phyloP scores from a whole-genome alignment of 2,797 vertebrate genomes.

The Gadopsis marmoratus region DNA sequence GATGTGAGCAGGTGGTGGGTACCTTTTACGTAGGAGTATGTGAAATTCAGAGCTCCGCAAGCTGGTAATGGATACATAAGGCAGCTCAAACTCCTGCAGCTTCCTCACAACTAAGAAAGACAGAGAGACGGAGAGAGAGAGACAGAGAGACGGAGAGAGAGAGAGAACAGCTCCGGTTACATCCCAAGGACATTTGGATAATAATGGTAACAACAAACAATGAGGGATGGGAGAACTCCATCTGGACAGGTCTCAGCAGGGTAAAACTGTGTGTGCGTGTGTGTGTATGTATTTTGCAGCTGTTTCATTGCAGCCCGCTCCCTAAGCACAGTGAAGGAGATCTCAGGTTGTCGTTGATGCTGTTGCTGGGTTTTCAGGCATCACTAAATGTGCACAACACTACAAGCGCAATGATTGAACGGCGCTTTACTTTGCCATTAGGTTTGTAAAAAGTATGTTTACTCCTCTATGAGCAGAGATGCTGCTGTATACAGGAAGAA shows the following conservation, averaged over 20 bases:
- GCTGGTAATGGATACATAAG: slow-evolving; percentile 96
- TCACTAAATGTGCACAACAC: slow-evolving; percentile 30
- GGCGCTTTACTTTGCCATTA: slow-evolving; percentile 7
- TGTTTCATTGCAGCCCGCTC: slow-evolving; percentile 27
- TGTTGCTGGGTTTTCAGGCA: slow-evolving; percentile 26
- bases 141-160: slow-evolving; percentile 28
- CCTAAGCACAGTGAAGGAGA: slow-evolving; percentile 25
- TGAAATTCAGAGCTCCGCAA: slow-evolving; percentile 92
- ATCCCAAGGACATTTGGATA: slow-evolving; percentile 61
- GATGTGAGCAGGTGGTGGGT: slow-evolving; percentile 48
- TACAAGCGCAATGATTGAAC: slow-evolving; percentile 18
- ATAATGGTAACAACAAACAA: slow-evolving; percentile 51
- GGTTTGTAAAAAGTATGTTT: slow-evolving; percentile 18
- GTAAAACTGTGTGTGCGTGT: slow-evolving; percentile 10
- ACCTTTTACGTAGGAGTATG: slow-evolving; percentile 98
- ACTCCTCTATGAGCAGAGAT: slow-evolving; percentile 2
- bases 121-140: slow-evolving; percentile 40
- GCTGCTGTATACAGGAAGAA: neutral
- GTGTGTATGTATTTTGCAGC: slow-evolving; percentile 47
- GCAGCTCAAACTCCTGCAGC: slow-evolving; percentile 98
- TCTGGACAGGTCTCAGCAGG: slow-evolving; percentile 54
- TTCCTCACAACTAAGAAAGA: slow-evolving; percentile 91
- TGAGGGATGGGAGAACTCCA: slow-evolving; percentile 45
- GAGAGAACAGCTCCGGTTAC: slow-evolving; percentile 38
- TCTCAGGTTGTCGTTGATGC: slow-evolving; percentile 34